Evolutionary conservation across 2,797 vertebrate species (phyloP), one percentile per base, ranked within the genome.

Genomic region (Protonibea diacanthus): DNA sequence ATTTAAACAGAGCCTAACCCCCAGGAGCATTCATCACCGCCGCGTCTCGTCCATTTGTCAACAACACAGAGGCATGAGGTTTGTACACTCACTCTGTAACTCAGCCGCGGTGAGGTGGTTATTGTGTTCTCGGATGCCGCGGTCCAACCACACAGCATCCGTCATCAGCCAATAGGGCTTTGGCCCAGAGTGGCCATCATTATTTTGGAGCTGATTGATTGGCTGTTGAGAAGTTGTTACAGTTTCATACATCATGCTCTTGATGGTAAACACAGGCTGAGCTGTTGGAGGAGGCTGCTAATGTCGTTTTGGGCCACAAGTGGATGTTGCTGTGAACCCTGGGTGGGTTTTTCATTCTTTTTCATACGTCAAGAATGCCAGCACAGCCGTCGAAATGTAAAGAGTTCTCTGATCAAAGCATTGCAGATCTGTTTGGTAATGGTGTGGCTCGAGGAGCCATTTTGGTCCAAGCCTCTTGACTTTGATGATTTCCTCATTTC

Each of bases 151-250:
- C 88, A 80, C 17, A 48, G 81, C 87, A 91, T 93, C 86, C n/a
- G 82, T 91, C 89, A 90, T 77, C 74, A 62, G 84, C 84, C 87
- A 91, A 80, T 83, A 51, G 82, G 83, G 85, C 76, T 88, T 65
- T 69, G 81, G 81, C 79, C 77, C 72, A 70, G 86, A 86, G 85
- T 82, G 83, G 81, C 74, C 74, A 25, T 78, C 80, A 78, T 90
- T 88, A 82, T 80, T 87, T 83, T 72, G 80, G 68, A 65, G 64
- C 83, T 93, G 93, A 94, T 92, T 90, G 92, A 94, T 91, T 87
- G 89, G 73, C 73, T 77, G 89, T 75, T 86, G 81, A 81, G 86
- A 71, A 74, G 80, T 62, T 17, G 58, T 81, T 87, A 84, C 14
- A 0, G 74, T 85, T 86, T 79, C 88, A 90, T 92, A 87, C 62